Percentiles rank a stretch among this genome's conserved stretches.
phyloP scores from a whole-genome alignment of 2,113 vertebrate genomes.

The Guaruba guarouba region DNA sequence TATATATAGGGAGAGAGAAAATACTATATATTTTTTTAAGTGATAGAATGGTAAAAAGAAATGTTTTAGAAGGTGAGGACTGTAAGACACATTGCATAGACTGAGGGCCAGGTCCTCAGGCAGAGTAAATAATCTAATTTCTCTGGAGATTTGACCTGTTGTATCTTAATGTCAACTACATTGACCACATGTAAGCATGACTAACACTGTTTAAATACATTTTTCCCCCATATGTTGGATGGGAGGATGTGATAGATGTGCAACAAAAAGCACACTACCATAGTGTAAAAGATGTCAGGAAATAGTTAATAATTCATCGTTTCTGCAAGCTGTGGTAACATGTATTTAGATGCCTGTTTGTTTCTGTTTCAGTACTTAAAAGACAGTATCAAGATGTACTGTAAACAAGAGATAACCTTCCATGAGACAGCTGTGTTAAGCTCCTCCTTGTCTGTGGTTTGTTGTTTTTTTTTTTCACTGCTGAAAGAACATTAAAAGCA shows the following conservation, averaged over 20 bases:
- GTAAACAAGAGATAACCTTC: conserved; percentile 33
- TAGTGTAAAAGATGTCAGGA: background rate
- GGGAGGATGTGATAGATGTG: background rate
- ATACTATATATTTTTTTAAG: no score
- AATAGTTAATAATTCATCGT: conserved; percentile 11
- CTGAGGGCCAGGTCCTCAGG: background rate
- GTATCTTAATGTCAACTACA: background rate
- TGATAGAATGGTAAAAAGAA: background rate
- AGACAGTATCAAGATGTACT: conserved; percentile 15
- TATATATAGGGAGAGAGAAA: background rate
- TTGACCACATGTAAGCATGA: background rate
- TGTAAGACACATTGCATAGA: background rate
- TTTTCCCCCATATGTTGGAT: background rate
- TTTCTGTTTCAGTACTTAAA: background rate
- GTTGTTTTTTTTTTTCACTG: background rate
- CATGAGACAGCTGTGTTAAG: background rate
- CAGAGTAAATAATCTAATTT: background rate
- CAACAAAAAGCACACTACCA: background rate
- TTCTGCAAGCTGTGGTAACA: background rate
- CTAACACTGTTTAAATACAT: background rate
- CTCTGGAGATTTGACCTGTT: background rate
- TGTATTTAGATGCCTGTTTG: background rate
- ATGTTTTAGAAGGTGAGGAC: background rate
- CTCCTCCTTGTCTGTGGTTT: background rate
- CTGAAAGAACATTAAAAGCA: background rate